A percentile compares a stretch with the other conserved stretches of the same genome.
Conservation (phyloP, 2,113 vertebrate genomes). For the Perca fluviatilis region DNA sequence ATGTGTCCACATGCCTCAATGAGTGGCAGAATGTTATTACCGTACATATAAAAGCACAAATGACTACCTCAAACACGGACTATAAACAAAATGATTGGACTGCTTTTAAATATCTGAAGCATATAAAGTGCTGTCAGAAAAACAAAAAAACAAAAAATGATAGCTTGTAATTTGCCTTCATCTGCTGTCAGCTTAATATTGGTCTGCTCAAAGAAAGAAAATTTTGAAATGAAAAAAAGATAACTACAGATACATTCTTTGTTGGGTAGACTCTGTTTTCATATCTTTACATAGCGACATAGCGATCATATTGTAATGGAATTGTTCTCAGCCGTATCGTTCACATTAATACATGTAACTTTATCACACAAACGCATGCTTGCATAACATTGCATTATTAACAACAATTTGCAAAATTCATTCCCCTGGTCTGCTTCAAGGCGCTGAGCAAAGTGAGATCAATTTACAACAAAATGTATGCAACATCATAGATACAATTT, state of each 20-base stretch:
- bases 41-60: background rate
- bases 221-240: background rate
- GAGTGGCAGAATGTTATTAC: slow-evolving; percentile 19
- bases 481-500: slow-evolving; percentile 38
- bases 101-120: slow-evolving; percentile 4
- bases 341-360: slow-evolving; percentile 39
- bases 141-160: background rate
- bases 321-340: slow-evolving; percentile 21
- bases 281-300: background rate
- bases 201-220: background rate
- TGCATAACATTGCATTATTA: slow-evolving; percentile 15
- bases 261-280: background rate
- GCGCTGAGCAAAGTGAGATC: slow-evolving; percentile 33
- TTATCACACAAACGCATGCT: slow-evolving; percentile 27
- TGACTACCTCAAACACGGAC: background rate
- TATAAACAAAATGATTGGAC: background rate
- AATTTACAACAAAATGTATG: slow-evolving; percentile 41
- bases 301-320: background rate
- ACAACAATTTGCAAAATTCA: slow-evolving; percentile 30
- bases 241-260: background rate
- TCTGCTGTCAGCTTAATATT: background rate
- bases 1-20: background rate
- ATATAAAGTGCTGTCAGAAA: background rate
- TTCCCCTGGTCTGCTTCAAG: background rate
- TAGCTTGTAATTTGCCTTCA: slow-evolving; percentile 1